A percentile compares a stretch with the other conserved stretches of the same genome.
phyloP scores from a whole-genome alignment of 2,888 invertebrate species.

The Schrankia costaestrigalis region DNA sequence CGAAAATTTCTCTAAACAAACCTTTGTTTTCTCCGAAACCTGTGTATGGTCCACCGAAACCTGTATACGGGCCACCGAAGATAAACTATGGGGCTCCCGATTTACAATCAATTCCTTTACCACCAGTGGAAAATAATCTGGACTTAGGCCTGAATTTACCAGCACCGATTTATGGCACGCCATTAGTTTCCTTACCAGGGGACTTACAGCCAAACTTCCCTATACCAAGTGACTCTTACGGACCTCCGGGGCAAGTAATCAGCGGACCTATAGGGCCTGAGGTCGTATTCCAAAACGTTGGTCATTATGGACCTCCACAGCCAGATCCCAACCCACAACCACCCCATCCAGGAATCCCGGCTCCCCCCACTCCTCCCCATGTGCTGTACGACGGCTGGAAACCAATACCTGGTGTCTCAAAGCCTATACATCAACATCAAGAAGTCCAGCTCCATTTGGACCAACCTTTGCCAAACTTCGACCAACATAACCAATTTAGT shows the following conservation, averaged over 20 bases:
- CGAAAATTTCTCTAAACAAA: constrained; percentile 50
- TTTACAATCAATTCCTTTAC: constrained; percentile 12
- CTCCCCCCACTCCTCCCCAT: constrained; percentile 87
- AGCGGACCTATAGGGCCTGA: constrained; percentile 66
- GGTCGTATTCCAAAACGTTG: constrained; percentile 57
- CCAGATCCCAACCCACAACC: constrained; percentile 81
- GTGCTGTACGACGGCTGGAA: constrained; percentile 93
- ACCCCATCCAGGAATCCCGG: constrained; percentile 85
- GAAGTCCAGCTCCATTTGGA: constrained; percentile 53
- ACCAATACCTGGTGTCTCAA: constrained; percentile 85
- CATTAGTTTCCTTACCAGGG: constrained; percentile 48
- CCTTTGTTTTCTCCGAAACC: constrained; percentile 23
- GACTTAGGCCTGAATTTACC: constrained; percentile 59
- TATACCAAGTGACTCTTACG: constrained; percentile 65
- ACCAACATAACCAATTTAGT: constrained; percentile 30
- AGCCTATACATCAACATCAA: constrained; percentile 60
- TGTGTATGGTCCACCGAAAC: constrained; percentile 24
- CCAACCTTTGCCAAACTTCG: constrained; percentile 28
- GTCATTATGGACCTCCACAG: constrained; percentile 81
- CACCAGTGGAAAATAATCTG: constrained; percentile 30
- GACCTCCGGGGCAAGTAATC: constrained; percentile 67
- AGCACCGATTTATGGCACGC: constrained; percentile 70
- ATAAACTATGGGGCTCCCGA: constrained; percentile 21
- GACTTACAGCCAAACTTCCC: constrained; percentile 72
- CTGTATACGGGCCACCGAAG: constrained; percentile 23